These are phyloP conservation scores for Oncorhynchus clarkii DNA, from an alignment of 2,113 vertebrate species.

Conservation along the genomic window DNA sequence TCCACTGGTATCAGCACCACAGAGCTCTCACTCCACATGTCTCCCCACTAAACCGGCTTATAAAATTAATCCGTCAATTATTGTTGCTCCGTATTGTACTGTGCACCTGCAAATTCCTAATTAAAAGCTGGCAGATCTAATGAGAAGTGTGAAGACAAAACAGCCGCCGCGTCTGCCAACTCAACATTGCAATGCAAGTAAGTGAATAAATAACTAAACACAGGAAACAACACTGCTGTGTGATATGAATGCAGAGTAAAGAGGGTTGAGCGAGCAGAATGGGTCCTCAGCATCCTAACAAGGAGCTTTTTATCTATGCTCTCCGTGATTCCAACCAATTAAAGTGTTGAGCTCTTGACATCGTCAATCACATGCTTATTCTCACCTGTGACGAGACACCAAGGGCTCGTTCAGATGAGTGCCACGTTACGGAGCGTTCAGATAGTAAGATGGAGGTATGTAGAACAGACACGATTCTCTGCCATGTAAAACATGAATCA, in stretches of 20 bases:
- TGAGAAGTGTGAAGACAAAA: constrained; percentile 44
- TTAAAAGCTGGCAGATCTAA: constrained; percentile 49
- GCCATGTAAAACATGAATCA: no score
- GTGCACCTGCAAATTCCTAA: constrained; percentile 54
- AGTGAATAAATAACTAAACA: constrained; percentile 37
- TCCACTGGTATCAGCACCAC: constrained; percentile 6
- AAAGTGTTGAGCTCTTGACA: constrained; percentile 14
- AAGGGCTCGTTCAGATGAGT: background rate
- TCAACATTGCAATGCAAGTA: constrained; percentile 34
- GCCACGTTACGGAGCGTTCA: background rate
- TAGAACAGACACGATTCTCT: constrained; percentile 5
- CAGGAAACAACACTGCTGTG: constrained; percentile 27
- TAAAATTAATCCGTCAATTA: constrained; percentile 62
- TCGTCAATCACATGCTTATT: background rate
- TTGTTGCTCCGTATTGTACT: constrained; percentile 55
- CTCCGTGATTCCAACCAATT: constrained; percentile 20
- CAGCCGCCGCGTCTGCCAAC: constrained; percentile 52
- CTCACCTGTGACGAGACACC: background rate
- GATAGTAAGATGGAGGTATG: constrained; percentile 8
- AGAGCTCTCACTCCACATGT: constrained; percentile 18
- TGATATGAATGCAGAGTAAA: constrained; percentile 30
- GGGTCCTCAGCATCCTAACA: background rate
- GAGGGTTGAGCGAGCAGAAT: background rate
- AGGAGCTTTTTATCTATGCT: constrained; percentile 3
- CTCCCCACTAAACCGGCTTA: constrained; percentile 51